A percentile compares a stretch with the other conserved stretches of the same genome.
phyloP scores from a whole-genome alignment of 2,797 vertebrate species.

The Etheostoma perlongum region DNA sequence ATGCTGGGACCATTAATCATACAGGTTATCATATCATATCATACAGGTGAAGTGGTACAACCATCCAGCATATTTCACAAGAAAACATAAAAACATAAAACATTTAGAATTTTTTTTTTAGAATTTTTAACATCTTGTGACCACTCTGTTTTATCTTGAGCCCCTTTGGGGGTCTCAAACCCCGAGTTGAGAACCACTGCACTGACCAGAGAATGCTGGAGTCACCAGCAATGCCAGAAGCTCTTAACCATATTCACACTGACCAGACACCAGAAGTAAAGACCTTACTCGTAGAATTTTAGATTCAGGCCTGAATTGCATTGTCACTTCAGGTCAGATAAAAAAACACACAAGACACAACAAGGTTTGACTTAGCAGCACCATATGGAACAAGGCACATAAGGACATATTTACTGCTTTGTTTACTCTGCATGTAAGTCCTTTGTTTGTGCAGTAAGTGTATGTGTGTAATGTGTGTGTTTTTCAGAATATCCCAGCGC shows the following conservation, averaged over 20 bases:
- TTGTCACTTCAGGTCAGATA: not conserved
- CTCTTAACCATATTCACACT: not conserved
- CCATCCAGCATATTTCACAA: not conserved
- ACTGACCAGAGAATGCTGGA: not conserved
- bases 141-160: not conserved
- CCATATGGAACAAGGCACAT: not conserved
- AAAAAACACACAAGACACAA: not conserved
- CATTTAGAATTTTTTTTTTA: not conserved
- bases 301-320: not conserved
- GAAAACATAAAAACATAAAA: too few relatives aligned
- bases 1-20: not conserved
- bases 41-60: not conserved
- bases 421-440: not conserved
- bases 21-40: too few relatives aligned
- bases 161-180: not conserved
- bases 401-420: not conserved
- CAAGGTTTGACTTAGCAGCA: too few relatives aligned
- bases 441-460: not conserved
- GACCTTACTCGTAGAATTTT: not conserved
- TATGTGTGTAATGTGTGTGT: constrained; percentile 12
- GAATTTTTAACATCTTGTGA: not conserved
- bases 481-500: constrained; percentile 90
- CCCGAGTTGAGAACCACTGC: not conserved
- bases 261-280: not conserved
- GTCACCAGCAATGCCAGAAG: not conserved